Conservation (phyloP, 2,888 invertebrate species). For the Agapetus fuscipes region DNA sequence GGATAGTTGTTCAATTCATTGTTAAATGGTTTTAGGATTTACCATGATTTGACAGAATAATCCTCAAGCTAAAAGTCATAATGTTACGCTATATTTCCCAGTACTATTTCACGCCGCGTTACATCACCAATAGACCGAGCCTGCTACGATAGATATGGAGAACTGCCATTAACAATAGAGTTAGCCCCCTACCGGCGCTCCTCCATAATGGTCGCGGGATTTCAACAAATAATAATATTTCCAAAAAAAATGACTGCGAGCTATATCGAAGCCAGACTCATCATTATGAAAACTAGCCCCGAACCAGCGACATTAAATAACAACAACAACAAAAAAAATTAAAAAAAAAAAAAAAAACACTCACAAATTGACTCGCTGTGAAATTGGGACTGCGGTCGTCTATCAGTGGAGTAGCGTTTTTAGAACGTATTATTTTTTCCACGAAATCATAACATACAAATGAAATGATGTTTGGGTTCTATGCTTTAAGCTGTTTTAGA, state of each 20-base stretch:
- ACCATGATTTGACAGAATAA: too few species aligned
- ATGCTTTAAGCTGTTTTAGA: too few species aligned
- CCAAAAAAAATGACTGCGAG: conserved; percentile 19
- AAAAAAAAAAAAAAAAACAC: too few species aligned
- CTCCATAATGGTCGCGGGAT: neutral
- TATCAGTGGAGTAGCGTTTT: neutral
- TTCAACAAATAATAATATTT: too few species aligned
- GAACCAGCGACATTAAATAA: conserved; percentile 12
- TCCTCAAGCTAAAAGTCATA: too few species aligned
- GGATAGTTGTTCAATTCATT: too few species aligned
- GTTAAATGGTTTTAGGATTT: too few species aligned
- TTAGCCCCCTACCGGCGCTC: neutral
- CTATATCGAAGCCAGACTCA: conserved; percentile 11
- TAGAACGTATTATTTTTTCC: too few species aligned
- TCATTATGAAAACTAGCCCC: conserved; percentile 1
- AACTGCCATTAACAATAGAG: neutral
- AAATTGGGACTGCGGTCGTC: conserved; percentile 5
- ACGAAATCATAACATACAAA: too few species aligned
- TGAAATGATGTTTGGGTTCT: too few species aligned
- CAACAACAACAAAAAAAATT: too few species aligned
- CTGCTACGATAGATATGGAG: neutral
- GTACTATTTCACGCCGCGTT: neutral
- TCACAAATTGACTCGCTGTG: conserved; percentile 1
- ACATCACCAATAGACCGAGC: neutral
- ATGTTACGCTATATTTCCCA: too few species aligned